Conservation (phyloP, 2,888 invertebrate genomes). For the Lissocephala sabroskyi region DNA sequence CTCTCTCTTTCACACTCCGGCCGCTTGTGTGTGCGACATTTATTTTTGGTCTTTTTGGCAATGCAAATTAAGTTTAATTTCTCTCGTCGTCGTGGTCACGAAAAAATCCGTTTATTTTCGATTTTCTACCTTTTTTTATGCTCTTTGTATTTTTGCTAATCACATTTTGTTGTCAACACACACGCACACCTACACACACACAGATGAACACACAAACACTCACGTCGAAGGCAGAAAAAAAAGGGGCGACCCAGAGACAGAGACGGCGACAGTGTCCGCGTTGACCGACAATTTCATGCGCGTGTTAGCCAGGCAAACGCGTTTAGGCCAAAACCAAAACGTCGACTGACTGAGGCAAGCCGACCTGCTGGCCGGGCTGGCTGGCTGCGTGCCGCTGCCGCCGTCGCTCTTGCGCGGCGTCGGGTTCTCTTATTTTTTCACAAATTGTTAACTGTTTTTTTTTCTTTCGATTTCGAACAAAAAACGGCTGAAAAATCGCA, state of each 20-base stretch:
- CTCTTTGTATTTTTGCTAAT: constrained; percentile 64
- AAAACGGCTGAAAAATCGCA: no score
- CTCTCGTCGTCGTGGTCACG: neutral
- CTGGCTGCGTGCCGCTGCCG: no score
- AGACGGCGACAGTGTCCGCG: constrained; percentile 11
- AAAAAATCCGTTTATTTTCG: constrained; percentile 7
- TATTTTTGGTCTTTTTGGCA: constrained; percentile 9
- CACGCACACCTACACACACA: constrained; percentile 7
- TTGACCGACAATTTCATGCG: constrained; percentile 26
- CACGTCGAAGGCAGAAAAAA: neutral
- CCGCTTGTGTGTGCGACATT: neutral
- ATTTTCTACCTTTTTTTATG: constrained; percentile 43
- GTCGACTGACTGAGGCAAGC: no score
- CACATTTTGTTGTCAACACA: constrained; percentile 59
- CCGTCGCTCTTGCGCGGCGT: constrained; percentile 6
- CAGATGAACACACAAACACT: neutral
- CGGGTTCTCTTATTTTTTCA: neutral
- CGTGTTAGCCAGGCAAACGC: constrained; percentile 58
- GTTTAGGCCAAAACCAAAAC: constrained; percentile 68
- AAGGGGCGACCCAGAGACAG: neutral
- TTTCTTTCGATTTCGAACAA: constrained; percentile 3
- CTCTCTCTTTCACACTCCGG: constrained; percentile 14
- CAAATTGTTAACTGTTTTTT: constrained; percentile 24
- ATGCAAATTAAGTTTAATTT: neutral
- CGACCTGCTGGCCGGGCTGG: no score